A percentile compares a stretch with the other conserved stretches of the same genome.
phyloP scores from a whole-genome alignment of 2,113 vertebrate species.

The Vidua chalybeata region DNA sequence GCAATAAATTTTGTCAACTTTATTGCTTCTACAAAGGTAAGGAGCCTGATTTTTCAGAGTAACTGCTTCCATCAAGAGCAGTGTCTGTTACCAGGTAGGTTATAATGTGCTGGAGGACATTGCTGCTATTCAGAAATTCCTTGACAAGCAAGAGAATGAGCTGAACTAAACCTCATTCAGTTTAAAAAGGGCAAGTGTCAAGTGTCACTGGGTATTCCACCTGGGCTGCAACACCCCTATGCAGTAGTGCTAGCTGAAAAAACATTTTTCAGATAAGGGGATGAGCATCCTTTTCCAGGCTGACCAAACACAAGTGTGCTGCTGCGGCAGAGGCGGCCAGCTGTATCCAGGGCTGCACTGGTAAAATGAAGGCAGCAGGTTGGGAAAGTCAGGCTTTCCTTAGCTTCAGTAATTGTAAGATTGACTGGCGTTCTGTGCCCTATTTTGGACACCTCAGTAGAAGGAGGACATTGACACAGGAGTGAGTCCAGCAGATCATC shows the following conservation, averaged over 20 bases:
- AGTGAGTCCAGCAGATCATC: background rate
- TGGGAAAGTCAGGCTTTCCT: background rate
- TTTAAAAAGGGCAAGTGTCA: background rate
- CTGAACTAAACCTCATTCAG: background rate
- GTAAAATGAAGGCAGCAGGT: background rate
- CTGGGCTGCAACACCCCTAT: background rate
- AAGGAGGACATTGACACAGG: background rate
- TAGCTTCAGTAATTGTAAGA: background rate
- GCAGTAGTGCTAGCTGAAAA: background rate
- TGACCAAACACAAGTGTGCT: background rate
- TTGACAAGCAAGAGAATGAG: background rate
- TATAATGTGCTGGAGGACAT: background rate
- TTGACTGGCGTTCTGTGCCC: background rate
- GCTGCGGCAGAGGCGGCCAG: background rate
- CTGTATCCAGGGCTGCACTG: background rate
- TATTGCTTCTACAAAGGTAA: background rate
- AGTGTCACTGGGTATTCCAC: background rate
- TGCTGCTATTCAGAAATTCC: background rate
- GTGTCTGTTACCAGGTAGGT: background rate
- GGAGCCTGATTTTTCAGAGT: background rate
- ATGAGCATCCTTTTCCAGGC: background rate
- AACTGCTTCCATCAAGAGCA: background rate
- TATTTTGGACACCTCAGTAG: background rate
- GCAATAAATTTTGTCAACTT: background rate
- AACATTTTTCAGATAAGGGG: background rate